These are phyloP conservation scores for Trogon surrucura DNA, from an alignment of 2,113 vertebrate genomes.

Conservation along the genomic window DNA sequence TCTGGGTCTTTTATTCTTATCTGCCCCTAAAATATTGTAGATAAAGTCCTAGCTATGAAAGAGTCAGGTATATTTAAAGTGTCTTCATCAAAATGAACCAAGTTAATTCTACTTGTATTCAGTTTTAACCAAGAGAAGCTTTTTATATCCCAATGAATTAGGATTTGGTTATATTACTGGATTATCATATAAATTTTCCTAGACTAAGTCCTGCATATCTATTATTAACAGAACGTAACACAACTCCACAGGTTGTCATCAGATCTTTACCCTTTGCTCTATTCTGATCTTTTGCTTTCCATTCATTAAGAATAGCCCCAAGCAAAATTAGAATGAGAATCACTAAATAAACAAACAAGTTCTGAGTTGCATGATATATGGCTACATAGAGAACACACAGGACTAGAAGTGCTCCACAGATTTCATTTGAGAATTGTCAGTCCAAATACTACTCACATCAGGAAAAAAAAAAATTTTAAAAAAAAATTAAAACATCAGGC, in stretches of 20 bases:
- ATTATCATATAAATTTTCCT: slow-evolving; percentile 17
- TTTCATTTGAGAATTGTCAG: neutral
- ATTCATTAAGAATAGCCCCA: slow-evolving; percentile 67
- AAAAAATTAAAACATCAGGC: neutral
- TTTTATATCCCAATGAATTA: neutral
- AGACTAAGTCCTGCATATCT: neutral
- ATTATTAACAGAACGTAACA: slow-evolving; percentile 54
- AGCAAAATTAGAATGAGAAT: slow-evolving; percentile 64
- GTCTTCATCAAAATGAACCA: neutral
- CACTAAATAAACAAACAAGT: slow-evolving; percentile 64
- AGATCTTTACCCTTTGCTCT: slow-evolving; percentile 65
- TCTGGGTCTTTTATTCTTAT: neutral
- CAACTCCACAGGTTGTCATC: slow-evolving; percentile 57
- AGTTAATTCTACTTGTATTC: neutral
- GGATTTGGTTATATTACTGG: neutral
- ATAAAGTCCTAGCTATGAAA: neutral
- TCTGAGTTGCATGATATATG: neutral
- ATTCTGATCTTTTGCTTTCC: slow-evolving; percentile 68
- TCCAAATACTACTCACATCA: neutral
- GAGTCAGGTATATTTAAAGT: neutral
- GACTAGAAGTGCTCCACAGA: neutral
- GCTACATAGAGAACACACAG: neutral
- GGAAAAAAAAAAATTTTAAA: neutral
- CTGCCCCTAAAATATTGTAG: neutral
- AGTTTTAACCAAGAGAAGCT: neutral